phyloP scores from a whole-genome alignment of 2,888 invertebrate genomes.

The Erpobdella octoculata region DNA sequence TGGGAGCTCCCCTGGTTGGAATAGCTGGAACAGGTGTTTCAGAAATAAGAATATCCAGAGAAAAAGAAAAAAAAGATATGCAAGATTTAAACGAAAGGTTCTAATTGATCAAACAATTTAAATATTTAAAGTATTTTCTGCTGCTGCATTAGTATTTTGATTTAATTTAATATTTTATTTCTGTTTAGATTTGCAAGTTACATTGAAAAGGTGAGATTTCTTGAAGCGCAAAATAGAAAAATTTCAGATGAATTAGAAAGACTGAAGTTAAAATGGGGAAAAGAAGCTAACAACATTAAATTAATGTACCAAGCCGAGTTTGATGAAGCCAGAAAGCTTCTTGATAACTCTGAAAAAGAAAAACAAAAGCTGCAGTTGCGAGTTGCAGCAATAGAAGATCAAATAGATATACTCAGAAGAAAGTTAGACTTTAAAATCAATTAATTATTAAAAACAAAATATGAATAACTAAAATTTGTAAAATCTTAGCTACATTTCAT shows the following conservation, averaged over 20 bases:
- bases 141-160: not conserved
- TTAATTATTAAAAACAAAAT: too few relatives aligned
- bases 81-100: conserved; percentile 56
- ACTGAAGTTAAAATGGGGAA: conserved; percentile 42
- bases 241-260: conserved; percentile 49
- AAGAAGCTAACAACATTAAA: conserved; percentile 48
- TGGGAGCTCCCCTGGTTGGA: not conserved
- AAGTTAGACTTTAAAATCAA: conserved; percentile 40
- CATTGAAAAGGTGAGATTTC: conserved; percentile 55
- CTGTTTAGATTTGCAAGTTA: conserved; percentile 53
- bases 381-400: conserved; percentile 52
- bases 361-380: conserved; percentile 55
- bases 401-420: conserved; percentile 48
- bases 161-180: not conserved
- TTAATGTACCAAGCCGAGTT: conserved; percentile 55
- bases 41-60: conserved; percentile 41
- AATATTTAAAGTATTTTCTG: not conserved
- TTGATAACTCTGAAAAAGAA: conserved; percentile 54
- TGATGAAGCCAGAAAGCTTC: conserved; percentile 53
- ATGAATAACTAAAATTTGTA: too few relatives aligned
- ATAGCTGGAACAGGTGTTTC: conserved; percentile 16
- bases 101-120: conserved; percentile 48
- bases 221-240: conserved; percentile 53
- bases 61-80: conserved; percentile 56
- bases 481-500: too few relatives aligned